A percentile compares a stretch with the other conserved stretches of the same genome.
Evolutionary conservation across 23 tunicate species (phyloP).

Genomic region (Styela clava): DNA sequence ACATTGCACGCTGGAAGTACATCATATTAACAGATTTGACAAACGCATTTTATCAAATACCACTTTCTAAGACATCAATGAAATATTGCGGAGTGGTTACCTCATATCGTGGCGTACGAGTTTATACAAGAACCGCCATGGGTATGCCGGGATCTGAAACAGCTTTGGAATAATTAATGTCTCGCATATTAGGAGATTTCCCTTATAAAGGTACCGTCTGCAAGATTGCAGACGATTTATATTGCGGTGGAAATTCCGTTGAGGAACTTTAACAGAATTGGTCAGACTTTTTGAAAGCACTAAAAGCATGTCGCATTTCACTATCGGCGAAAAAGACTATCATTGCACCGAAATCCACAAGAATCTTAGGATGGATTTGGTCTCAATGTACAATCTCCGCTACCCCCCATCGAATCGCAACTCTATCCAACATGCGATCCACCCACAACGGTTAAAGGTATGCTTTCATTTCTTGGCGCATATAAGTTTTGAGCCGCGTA

Average conservation of each 20-base stretch:
- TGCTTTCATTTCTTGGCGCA: not conserved
- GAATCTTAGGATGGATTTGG: not conserved
- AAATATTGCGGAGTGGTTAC: conserved; percentile 8
- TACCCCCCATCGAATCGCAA: not conserved
- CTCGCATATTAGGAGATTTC: not conserved
- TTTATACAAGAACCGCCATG: not conserved
- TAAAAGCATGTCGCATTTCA: not conserved
- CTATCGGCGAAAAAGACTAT: not conserved
- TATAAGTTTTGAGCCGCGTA: not conserved
- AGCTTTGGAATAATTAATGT: not conserved
- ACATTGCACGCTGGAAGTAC: not conserved
- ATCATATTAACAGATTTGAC: not conserved
- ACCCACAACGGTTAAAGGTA: not conserved
- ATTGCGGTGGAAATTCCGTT: conserved; percentile 4
- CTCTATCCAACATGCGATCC: not conserved
- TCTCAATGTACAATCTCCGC: not conserved
- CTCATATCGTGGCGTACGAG: not conserved
- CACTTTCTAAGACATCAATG: not conserved
- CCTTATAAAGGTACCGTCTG: not conserved
- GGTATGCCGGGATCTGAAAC: conserved; percentile 14
- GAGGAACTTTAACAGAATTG: not conserved
- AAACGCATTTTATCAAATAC: conserved; percentile 2
- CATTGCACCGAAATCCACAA: not conserved
- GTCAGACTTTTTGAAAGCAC: not conserved
- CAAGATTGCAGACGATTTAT: not conserved